Evolutionary conservation across 2,797 vertebrate species (phyloP).

Genomic region (Micromesistius poutassou): DNA sequence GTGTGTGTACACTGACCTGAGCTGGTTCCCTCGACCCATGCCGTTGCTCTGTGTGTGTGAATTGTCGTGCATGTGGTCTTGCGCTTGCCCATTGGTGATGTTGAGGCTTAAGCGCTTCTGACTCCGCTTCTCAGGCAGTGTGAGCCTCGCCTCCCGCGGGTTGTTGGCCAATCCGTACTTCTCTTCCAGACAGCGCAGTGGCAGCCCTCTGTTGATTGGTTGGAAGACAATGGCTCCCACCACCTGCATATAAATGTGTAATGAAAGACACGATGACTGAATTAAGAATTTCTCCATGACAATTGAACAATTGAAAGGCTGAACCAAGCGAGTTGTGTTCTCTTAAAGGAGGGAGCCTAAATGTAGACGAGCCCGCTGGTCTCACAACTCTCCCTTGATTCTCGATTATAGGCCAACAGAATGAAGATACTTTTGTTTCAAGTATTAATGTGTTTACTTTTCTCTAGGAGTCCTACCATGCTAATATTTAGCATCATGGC

Average conservation of each 20-base stretch:
- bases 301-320: not conserved
- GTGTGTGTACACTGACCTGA: conserved; percentile 70
- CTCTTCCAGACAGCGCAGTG: conserved; percentile 88
- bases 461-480: not conserved
- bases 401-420: not conserved
- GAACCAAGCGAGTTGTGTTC: not conserved
- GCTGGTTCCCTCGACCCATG: conserved; percentile 74
- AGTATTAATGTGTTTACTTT: not conserved
- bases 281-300: not conserved
- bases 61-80: conserved; percentile 12
- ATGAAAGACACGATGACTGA: not conserved
- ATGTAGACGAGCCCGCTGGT: too few species aligned
- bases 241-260: conserved; percentile 49
- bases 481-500: not conserved
- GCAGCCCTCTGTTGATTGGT: conserved; percentile 88
- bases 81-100: conserved; percentile 60
- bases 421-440: not conserved
- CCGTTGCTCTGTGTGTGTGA: conserved; percentile 59
- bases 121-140: conserved; percentile 67
- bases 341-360: not conserved
- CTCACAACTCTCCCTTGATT: too few species aligned
- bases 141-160: conserved; percentile 54
- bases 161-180: conserved; percentile 77
- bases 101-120: conserved; percentile 88
- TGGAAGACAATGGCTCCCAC: conserved; percentile 94